Base-by-base conservation (phyloP, 2,797 vertebrate species). In the Alauda arvensis region DNA sequence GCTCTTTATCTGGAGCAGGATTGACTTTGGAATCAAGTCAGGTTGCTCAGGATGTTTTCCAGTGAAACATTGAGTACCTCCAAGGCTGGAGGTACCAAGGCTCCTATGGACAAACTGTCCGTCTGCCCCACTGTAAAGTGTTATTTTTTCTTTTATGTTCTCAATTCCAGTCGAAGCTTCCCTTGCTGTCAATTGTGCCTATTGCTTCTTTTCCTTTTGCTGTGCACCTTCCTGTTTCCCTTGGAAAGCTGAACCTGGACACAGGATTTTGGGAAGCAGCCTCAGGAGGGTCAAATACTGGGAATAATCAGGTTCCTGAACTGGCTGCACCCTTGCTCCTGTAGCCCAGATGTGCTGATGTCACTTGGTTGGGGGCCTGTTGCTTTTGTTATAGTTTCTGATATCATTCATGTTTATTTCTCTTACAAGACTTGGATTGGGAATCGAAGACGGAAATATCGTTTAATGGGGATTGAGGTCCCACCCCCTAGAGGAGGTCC, bases 401-500 rank as follows among this genome's bases (percentile, higher is more conserved):
- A 93, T 92, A 28, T 91, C 74, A 91, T 93, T 86, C 75, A 77
- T 87, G 86, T 96, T 65, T 96, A 86, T 96, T 96, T 96, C 91
- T 97, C 83, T 95, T 95, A 77, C 93, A 97, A 99, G 99, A 99
- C 99, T 53, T 99, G 99, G 99, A 99, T 99, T 95, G 99, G 99
- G 94, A 99, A 99, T 97, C 97, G 99, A 92, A 98, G 99, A 96
- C 98, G 99, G 94, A 99, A 99, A 97, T 99, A 99, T 91, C 99
- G 99, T 91, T 98, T 99, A 93, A 99, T 99, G 98, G 98, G 98
- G 82, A 99, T 99, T 95, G 99, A 99, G 96, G 98, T 99, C 91
- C 99, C 99, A 76, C 98, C 98, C 79, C 98, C 99, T 83, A 98
- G 98, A 97, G 98, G 98, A 78, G 99, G 99, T 42, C 99, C 99